Base-by-base conservation (phyloP, 2,113 vertebrate genomes). In the Anolis carolinensis region DNA sequence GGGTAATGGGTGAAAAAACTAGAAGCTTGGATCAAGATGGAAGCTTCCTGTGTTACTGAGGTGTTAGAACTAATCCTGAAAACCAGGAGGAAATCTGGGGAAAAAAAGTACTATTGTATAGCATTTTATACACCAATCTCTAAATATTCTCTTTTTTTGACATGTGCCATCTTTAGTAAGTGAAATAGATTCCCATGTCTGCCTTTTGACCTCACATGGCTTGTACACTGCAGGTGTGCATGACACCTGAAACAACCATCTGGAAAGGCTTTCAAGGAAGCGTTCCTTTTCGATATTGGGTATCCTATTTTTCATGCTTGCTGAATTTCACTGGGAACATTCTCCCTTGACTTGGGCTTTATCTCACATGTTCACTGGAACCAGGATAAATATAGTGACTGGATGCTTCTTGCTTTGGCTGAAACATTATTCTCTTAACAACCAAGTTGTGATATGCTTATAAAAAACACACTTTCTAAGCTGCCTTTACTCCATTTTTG, bases 1-100 rank as follows among this genome's bases (percentile, higher is more conserved):
- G 81, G 68, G 72, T 30, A 32, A 30, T 25, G 52, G 78, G 25
- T 71, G 81, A 67, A 27, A 70, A 85, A 25, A 81, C 36, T 5
- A 75, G n/a, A 84, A 75, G 21, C 48, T 25, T 68, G 44, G 23
- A 55, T 27, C 1, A 34, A 85, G 34, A 70, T 79, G 48, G 34
- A 27, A 84, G 67, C 34, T 71, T 52, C 50, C 50, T 85, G 70
- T 44, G 50, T 21, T 85, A n/a, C 21, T 75, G 71, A 39, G 39
- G 30, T 44, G 8, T 68, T 59, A 85, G 52, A 44, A 25, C 50
- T 85, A 79, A 79, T 79, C 23, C 14, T 71, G 84, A 85, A 79
- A 65, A 25, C 4, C 65, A 32, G 30, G 30, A 73, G 62, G 34
- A 68, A 63, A 67, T 68, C n/a, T 68, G 48, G 25, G 67, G 55